A percentile compares a stretch with the other conserved stretches of the same genome.
Evolutionary conservation across 2,113 vertebrate species (phyloP).

Genomic region (Cephalopterus ornatus): DNA sequence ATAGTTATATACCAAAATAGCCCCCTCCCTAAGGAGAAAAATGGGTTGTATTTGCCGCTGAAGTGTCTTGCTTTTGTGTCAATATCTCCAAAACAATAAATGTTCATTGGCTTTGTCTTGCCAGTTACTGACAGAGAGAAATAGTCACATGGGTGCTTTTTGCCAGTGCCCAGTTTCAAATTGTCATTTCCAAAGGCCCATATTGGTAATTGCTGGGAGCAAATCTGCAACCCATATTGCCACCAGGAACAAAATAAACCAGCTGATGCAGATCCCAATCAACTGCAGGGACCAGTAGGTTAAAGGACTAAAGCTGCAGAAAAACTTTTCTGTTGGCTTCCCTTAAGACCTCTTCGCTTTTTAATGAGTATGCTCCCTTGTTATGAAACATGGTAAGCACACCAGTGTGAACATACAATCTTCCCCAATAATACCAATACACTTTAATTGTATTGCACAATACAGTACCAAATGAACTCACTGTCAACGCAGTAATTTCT

Average conservation of each 20-base stretch:
- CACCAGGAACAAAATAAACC: not conserved
- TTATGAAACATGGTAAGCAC: not conserved
- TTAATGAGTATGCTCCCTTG: not conserved
- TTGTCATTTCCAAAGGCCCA: not conserved
- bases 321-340: not conserved
- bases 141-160: not conserved
- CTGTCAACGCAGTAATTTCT: not conserved
- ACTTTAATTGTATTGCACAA: not conserved
- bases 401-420: not conserved
- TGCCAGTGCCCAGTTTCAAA: not conserved
- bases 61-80: not conserved
- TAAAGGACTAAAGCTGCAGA: not conserved
- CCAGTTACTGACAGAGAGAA: not conserved
- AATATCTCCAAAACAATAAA: not conserved
- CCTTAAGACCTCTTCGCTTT: not conserved
- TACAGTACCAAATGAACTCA: not conserved
- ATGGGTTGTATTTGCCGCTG: not conserved
- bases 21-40: not conserved
- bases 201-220: not conserved
- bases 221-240: not conserved
- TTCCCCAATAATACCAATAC: not conserved
- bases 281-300: not conserved
- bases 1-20: not conserved
- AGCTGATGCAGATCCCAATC: not conserved
- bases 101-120: not conserved